These are phyloP conservation scores for Elaphurus davidianus DNA, from an alignment of 2,113 vertebrate genomes.

Conservation along the genomic window DNA sequence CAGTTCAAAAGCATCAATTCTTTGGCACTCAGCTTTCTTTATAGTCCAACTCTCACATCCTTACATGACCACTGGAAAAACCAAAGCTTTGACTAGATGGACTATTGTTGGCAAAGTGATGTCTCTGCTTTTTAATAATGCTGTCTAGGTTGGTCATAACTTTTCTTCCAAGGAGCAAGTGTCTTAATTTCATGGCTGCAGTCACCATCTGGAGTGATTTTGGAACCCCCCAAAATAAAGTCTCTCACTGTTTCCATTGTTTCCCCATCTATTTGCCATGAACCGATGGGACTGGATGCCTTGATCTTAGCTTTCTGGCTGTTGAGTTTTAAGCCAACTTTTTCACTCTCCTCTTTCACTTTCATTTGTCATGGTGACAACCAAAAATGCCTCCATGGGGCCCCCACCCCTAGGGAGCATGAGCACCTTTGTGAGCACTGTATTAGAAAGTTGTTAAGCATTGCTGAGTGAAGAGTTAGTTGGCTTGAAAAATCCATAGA, in stretches of 20 bases:
- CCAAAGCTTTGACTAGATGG: neutral
- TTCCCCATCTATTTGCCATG: neutral
- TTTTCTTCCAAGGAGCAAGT: neutral
- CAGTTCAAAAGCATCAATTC: neutral
- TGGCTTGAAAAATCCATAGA: neutral
- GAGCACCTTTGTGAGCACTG: neutral
- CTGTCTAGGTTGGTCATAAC: neutral
- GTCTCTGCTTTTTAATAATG: neutral
- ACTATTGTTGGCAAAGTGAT: neutral
- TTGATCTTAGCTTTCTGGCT: neutral
- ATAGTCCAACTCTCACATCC: neutral
- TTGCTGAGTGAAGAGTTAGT: neutral
- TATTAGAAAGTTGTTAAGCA: neutral
- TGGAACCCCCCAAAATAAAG: neutral
- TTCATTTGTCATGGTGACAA: neutral
- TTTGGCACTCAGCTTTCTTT: rapidly evolving
- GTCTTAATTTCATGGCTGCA: neutral
- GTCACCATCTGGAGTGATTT: neutral
- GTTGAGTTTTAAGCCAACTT: neutral
- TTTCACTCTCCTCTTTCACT: neutral
- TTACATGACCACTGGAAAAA: neutral
- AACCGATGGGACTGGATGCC: neutral
- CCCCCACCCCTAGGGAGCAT: neutral
- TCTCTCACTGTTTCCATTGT: neutral
- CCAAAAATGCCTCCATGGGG: neutral